phyloP scores from a whole-genome alignment of 92 coral and sea anemone genomes.

The Zoanthus sociatus region DNA sequence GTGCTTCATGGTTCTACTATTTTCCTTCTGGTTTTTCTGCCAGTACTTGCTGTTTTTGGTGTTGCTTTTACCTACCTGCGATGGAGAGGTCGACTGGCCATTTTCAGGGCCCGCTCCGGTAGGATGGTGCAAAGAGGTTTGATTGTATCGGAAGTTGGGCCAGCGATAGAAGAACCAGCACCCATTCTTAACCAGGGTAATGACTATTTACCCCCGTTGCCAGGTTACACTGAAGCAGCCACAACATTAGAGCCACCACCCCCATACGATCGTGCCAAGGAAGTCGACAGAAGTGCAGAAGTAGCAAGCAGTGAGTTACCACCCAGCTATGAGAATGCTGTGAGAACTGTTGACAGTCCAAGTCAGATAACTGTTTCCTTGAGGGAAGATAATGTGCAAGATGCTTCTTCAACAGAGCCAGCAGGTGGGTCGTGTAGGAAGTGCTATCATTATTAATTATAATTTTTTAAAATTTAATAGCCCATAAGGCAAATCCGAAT shows the following conservation, averaged over 20 bases:
- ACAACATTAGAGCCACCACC: conserved; percentile 45
- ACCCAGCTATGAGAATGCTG: conserved; percentile 18
- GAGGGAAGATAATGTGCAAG: neutral
- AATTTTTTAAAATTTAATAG: no score
- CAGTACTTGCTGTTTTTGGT: conserved; percentile 28
- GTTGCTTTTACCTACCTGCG: conserved; percentile 15
- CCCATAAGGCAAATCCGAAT: no score
- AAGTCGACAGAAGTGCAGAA: neutral
- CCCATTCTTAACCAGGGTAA: neutral
- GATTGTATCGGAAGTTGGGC: conserved; percentile 20
- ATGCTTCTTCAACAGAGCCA: neutral
- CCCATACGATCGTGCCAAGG: conserved; percentile 11
- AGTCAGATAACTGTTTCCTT: neutral
- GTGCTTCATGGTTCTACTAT: conserved; percentile 1
- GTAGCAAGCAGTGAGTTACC: neutral
- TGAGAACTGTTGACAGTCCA: no score
- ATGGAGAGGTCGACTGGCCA: conserved; percentile 36
- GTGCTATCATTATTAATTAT: no score
- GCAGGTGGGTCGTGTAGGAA: neutral
- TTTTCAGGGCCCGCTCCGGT: neutral
- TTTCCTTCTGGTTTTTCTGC: conserved; percentile 42
- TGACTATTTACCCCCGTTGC: conserved; percentile 7
- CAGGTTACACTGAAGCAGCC: conserved; percentile 17
- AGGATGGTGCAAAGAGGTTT: neutral
- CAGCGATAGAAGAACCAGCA: conserved; percentile 28